Evolutionary conservation across 2,888 invertebrate species (phyloP), one percentile per base, ranked within the genome.

Genomic region (Limnephilus lunatus): DNA sequence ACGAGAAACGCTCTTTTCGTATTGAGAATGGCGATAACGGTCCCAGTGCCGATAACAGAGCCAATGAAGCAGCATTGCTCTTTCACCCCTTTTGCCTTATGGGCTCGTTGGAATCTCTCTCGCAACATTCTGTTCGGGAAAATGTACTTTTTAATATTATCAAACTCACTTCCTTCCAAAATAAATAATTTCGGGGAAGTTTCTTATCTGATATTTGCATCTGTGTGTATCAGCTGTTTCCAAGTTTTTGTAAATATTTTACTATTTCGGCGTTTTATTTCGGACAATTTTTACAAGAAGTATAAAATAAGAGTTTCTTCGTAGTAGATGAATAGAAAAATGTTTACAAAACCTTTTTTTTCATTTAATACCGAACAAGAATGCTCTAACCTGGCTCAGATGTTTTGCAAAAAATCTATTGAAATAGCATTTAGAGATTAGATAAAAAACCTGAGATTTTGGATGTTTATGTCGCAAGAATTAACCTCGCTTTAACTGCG

Each of bases 1-100:
- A 83, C 35, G 83, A 32, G 83, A 83, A 83, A 83, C 83, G 83
- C 83, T 83, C 83, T 83, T 83, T 83, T 83, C 83, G 35, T 83
- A 83, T 83, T 35, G 83, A 83, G 39, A 83, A 83, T 83, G 35
- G 32, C 25, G 83, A 83, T 83, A 83, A 83, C 83, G 83, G 83
- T 83, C 35, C 35, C 35, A 83, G 39, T 83, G 35, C 35, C 83
- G 83, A 68, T 68, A 68, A 68, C 68, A 25, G 68, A 25, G 68
- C 68, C 68, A 68, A 68, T 68, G 68, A 68, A n/a, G 83, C 83
- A 39, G 25, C 83, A 35, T 83, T 83, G 83, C 83, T 83, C 35
- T 39, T 83, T 83, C 35, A 83, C 83, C 83, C 83, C 83, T n/a
- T 83, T 83, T 39, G 19, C 35, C 83, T 83, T 35, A 83, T 35